phyloP scores from a whole-genome alignment of 1,140 invertebrate species.

The Matsumurasca onukii region DNA sequence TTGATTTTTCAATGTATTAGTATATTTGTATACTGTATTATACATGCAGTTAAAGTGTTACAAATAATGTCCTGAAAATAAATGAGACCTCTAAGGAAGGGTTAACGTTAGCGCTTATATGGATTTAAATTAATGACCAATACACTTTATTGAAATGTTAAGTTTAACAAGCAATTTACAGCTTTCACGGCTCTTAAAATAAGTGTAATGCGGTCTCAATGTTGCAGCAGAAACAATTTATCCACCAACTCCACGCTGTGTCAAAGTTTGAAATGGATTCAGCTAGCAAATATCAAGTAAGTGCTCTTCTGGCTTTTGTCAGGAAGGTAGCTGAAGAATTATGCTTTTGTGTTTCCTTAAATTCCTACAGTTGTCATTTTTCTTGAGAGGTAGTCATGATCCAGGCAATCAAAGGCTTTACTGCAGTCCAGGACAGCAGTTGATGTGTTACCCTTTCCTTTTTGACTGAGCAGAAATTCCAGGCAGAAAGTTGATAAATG shows the following conservation, averaged over 20 bases:
- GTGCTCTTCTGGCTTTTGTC: background rate
- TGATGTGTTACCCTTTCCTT: too few species aligned
- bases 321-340: background rate
- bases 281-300: background rate
- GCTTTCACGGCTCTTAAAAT: background rate
- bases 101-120: background rate
- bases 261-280: constrained; percentile 1
- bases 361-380: background rate
- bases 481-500: too few species aligned
- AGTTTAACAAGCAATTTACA: background rate
- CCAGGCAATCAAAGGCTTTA: too few species aligned
- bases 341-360: background rate
- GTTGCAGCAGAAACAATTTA: background rate
- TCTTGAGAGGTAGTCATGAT: too few species aligned
- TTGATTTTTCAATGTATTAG: too few species aligned
- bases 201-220: background rate
- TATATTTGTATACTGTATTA: too few species aligned
- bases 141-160: background rate
- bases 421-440: too few species aligned
- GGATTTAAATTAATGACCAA: background rate
- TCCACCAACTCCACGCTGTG: background rate
- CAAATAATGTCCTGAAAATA: too few species aligned
- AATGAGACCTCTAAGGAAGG: too few species aligned
- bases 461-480: too few species aligned
- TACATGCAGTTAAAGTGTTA: too few species aligned